These are phyloP conservation scores for Natrix natrix DNA, from an alignment of 2,797 vertebrate species.

Conservation along the genomic window DNA sequence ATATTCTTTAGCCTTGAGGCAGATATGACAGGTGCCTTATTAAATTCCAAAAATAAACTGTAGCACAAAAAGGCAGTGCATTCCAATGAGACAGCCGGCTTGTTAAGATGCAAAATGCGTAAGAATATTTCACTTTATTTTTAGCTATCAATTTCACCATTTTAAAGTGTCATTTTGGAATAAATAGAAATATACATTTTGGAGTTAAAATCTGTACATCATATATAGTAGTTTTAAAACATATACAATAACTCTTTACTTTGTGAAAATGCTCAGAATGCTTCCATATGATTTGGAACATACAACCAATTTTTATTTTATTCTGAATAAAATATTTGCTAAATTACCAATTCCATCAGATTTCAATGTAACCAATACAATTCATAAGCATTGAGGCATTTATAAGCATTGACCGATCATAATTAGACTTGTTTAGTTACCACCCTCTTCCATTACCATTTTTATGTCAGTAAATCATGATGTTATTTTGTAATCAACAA, in stretches of 20 bases:
- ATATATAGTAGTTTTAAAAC: conserved; percentile 38
- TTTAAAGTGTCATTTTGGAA: conserved; percentile 67
- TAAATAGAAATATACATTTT: conserved; percentile 32
- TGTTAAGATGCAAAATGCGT: conserved; percentile 79
- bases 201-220: conserved; percentile 57
- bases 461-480: conserved; percentile 19
- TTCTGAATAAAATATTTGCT: conserved; percentile 1
- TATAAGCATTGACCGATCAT: not conserved
- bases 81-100: conserved; percentile 78
- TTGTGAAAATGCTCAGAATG: conserved; percentile 31
- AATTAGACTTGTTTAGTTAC: not conserved
- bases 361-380: conserved; percentile 4
- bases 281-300: conserved; percentile 43
- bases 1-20: conserved; percentile 81
- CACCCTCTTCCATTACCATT: not conserved
- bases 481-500: not conserved
- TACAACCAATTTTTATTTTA: conserved; percentile 17
- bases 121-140: conserved; percentile 70
- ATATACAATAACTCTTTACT: conserved; percentile 12
- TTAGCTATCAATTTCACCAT: conserved; percentile 67
- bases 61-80: conserved; percentile 73
- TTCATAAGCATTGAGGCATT: not conserved
- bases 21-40: conserved; percentile 83
- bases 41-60: conserved; percentile 83
- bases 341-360: not conserved